Percentiles rank a stretch among this genome's conserved stretches.
Evolutionary conservation across 1,140 invertebrate genomes (phyloP).

Genomic region (Ceratoteleas bidentatus): DNA sequence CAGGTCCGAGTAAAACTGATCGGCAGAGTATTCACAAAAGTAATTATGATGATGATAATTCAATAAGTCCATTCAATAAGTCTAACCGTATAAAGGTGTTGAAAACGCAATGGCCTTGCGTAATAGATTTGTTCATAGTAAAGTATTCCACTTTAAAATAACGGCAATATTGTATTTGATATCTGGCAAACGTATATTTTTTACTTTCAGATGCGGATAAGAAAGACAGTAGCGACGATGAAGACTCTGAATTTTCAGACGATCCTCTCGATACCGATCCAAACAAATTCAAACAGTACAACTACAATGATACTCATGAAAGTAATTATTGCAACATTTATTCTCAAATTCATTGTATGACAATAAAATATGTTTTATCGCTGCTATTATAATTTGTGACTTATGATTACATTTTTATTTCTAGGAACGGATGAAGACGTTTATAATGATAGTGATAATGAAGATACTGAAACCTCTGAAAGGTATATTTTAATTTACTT

Average conservation of each 20-base stretch:
- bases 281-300: conserved; percentile 68
- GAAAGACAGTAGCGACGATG: conserved; percentile 42
- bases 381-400: neutral
- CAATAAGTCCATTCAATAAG: neutral
- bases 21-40: conserved; percentile 34
- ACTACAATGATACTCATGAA: conserved; percentile 69
- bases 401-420: conserved; percentile 5
- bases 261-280: conserved; percentile 71
- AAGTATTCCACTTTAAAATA: too few relatives aligned
- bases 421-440: conserved; percentile 76
- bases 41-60: conserved; percentile 20
- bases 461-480: conserved; percentile 72
- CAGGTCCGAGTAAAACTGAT: conserved; percentile 67
- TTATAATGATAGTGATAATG: conserved; percentile 79
- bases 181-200: neutral
- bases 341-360: neutral
- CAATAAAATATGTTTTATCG: too few relatives aligned
- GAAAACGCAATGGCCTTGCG: too few relatives aligned
- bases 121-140: too few relatives aligned
- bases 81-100: too few relatives aligned
- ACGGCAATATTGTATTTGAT: neutral
- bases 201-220: conserved; percentile 17
- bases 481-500: conserved; percentile 61
- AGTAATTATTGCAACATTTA: conserved; percentile 62
- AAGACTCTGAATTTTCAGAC: conserved; percentile 63